Evolutionary conservation across 2,888 invertebrate genomes (phyloP).

Genomic region (Caenorhabditis uteleia): DNA sequence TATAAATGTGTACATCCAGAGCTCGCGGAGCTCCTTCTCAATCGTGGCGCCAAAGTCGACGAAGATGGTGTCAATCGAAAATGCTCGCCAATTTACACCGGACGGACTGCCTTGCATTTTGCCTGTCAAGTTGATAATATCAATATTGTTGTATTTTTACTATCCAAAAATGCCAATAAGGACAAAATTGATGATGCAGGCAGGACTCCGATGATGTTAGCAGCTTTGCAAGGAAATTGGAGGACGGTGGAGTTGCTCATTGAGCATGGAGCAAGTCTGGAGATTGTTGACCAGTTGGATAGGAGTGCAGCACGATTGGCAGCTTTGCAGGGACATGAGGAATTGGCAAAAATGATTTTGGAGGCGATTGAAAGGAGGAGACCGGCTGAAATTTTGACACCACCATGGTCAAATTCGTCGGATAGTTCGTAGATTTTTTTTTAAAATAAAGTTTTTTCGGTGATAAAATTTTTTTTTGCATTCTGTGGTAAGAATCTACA

Average conservation of each 20-base stretch:
- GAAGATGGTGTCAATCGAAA: conserved; percentile 21
- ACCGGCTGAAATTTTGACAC: not conserved
- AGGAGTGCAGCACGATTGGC: conserved; percentile 28
- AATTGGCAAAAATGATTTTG: conserved; percentile 23
- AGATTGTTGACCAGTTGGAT: conserved; percentile 93
- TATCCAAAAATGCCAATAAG: conserved; percentile 48
- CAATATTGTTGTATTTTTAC: conserved; percentile 46
- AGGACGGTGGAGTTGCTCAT: conserved; percentile 88
- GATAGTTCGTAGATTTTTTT: too few relatives aligned
- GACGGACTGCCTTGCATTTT: conserved; percentile 95
- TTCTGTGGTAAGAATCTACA: too few relatives aligned
- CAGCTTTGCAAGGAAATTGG: conserved; percentile 91
- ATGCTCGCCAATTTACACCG: conserved; percentile 51
- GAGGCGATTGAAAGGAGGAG: not conserved
- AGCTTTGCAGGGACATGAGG: conserved; percentile 4
- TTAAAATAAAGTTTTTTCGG: too few relatives aligned
- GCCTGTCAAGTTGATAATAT: conserved; percentile 78
- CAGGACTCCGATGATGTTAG: conserved; percentile 93
- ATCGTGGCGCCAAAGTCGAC: conserved; percentile 26
- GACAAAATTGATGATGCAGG: conserved; percentile 73
- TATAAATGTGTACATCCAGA: conserved; percentile 1
- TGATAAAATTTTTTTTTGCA: too few relatives aligned
- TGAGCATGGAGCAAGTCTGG: conserved; percentile 90
- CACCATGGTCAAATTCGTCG: too few relatives aligned
- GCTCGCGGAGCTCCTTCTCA: conserved; percentile 14